Base-by-base conservation (phyloP, 2,113 vertebrate species). In the Tretioscincus oriximinensis region DNA sequence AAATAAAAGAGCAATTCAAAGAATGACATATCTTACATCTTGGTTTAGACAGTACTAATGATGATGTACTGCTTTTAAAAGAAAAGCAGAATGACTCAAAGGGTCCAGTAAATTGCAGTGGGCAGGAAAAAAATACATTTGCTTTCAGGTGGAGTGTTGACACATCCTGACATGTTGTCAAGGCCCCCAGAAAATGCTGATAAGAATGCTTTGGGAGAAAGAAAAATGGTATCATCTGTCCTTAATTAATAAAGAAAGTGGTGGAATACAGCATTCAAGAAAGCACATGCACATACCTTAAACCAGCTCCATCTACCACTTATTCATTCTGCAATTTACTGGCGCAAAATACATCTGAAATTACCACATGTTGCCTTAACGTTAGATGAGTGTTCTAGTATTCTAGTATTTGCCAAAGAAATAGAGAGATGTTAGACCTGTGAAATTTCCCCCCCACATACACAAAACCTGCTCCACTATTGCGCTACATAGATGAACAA, bases 1-100 rank as follows among this genome's bases (percentile, higher is more conserved):
- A 91, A 93, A 80, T 84, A 88, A 87, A 94, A 91, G 85, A 92
- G 78, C 76, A 92, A 91, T 28, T 86, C 85, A 81, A 81, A 71
- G 74, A 91, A 73, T 90, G 90, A 92, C 87, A 92, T 89, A 88
- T 84, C 65, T 81, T 78, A 71, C 84, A 85, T 86, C 81, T 92
- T 86, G 77, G 81, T 78, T 74, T 80, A 88, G 79, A 86, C 84
- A 89, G 63, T 71, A 83, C 41, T 92, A 91, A 92, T 73, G 82
- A 93, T 85, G 87, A 95, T 90, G 78, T 88, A 91, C 68, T 87
- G 28, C 68, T 24, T 63, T 69, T 81, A 68, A 77, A 82, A 74
- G 28, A 77, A 69, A 88, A 78, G 81, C 84, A 86, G 75, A 86
- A 83, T 84, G 80, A 65, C 68, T 64, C 75, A 90, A 90, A 92